Evolutionary conservation across 2,888 invertebrate species (phyloP).

Genomic region (Gymnocheta viridis): DNA sequence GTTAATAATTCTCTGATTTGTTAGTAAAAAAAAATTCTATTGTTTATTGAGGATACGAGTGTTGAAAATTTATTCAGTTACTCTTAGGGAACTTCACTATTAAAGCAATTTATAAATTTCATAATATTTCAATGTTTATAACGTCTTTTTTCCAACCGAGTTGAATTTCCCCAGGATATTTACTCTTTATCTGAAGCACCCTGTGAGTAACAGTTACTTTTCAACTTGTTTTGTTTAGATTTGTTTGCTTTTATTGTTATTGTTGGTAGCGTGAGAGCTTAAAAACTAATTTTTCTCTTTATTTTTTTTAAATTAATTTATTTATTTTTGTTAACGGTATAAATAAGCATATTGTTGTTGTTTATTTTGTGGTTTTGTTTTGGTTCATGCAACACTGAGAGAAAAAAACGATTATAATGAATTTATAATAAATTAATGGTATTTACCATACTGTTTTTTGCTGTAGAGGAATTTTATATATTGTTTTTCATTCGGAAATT

Average conservation of each 20-base stretch:
- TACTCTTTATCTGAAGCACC: conserved; percentile 3
- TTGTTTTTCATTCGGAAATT: conserved; percentile 11
- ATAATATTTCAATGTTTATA: not conserved
- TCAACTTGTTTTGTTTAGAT: not conserved
- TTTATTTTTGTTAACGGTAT: conserved; percentile 43
- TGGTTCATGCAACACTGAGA: conserved; percentile 68
- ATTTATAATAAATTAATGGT: conserved; percentile 34
- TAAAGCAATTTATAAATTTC: no score
- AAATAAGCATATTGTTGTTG: conserved; percentile 58
- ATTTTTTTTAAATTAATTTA: not conserved
- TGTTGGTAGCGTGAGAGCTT: conserved; percentile 22
- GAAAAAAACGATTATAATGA: conserved; percentile 54
- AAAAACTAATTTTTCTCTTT: conserved; percentile 28
- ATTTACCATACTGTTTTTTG: conserved; percentile 15
- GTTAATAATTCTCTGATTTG: conserved; percentile 20
- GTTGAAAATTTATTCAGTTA: conserved; percentile 11
- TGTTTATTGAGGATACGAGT: conserved; percentile 7
- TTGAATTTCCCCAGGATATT: not conserved
- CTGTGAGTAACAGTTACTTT: conserved; percentile 35
- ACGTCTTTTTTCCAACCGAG: not conserved
- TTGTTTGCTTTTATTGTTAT: conserved; percentile 27
- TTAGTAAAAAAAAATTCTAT: not conserved
- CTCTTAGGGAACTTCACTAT: not conserved
- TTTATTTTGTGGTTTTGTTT: conserved; percentile 41
- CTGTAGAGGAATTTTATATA: conserved; percentile 13